Percentiles rank a stretch among this genome's conserved stretches.
phyloP scores from a whole-genome alignment of 2,113 vertebrate species.

The Heterocephalus glaber region DNA sequence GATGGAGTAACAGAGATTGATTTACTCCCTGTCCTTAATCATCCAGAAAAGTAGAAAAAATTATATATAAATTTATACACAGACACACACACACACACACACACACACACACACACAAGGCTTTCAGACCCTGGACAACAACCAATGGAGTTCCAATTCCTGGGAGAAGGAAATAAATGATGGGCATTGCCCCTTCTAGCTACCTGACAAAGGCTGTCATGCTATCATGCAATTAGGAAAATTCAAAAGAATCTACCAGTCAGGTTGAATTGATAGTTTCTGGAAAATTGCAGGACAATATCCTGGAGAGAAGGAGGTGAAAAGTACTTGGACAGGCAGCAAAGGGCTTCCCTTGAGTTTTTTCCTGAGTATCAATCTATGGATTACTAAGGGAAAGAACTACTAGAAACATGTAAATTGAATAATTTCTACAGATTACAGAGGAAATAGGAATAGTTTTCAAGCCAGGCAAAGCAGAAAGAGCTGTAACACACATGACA shows the following conservation, averaged over 20 bases:
- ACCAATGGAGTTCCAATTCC: neutral
- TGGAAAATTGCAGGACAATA: neutral
- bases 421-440: neutral
- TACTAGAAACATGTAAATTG: neutral
- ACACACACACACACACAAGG: neutral
- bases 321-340: neutral
- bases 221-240: neutral
- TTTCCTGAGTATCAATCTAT: neutral
- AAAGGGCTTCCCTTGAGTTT: neutral
- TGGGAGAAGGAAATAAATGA: neutral
- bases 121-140: neutral
- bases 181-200: neutral
- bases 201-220: neutral
- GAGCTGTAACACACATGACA: neutral
- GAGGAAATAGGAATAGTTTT: neutral
- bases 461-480: neutral
- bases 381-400: neutral
- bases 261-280: neutral
- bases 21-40: neutral
- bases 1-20: neutral
- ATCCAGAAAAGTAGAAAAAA: neutral
- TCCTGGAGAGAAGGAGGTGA: neutral
- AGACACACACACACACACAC: neutral
- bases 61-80: neutral
- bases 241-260: neutral